Percentiles rank a stretch among this genome's conserved stretches.
These are phyloP conservation scores for Carpatolechia fugitivella DNA, from an alignment of 2,888 invertebrate species.

Conservation along the genomic window DNA sequence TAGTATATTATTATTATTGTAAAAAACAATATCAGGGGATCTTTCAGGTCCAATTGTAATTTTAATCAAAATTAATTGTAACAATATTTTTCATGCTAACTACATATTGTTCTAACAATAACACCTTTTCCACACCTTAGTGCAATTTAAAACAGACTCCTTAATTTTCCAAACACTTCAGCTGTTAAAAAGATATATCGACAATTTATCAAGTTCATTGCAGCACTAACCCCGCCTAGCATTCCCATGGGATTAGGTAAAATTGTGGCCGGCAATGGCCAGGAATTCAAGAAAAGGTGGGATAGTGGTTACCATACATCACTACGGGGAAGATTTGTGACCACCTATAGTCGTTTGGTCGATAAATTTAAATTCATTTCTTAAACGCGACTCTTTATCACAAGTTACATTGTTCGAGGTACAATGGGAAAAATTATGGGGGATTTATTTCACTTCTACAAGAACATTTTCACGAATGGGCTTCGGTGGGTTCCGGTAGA, in stretches of 20 bases:
- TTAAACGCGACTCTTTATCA: conserved; percentile 35
- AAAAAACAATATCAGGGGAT: too few species aligned
- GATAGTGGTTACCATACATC: conserved; percentile 36
- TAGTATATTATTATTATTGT: too few species aligned
- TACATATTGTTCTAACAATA: too few species aligned
- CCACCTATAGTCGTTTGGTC: conserved; percentile 33
- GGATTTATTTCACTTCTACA: not conserved
- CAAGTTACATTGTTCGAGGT: conserved; percentile 7
- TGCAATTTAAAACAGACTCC: not conserved
- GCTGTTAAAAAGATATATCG: not conserved
- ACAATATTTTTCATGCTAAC: too few species aligned
- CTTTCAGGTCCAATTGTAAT: too few species aligned
- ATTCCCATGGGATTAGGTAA: conserved; percentile 31
- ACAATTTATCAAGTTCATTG: conserved; percentile 2
- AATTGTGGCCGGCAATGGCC: conserved; percentile 22
- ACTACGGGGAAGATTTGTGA: conserved; percentile 37
- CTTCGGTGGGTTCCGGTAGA: not conserved
- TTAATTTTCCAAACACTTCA: not conserved
- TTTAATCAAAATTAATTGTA: too few species aligned
- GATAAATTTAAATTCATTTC: conserved; percentile 44
- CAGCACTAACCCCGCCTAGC: conserved; percentile 9
- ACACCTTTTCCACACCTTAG: too few species aligned
- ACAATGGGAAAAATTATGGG: conserved; percentile 1
- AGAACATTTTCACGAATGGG: not conserved
- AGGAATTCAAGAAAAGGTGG: conserved; percentile 22